phyloP scores from a whole-genome alignment of 2,797 vertebrate genomes.

The Pseudocheirus occidentalis region DNA sequence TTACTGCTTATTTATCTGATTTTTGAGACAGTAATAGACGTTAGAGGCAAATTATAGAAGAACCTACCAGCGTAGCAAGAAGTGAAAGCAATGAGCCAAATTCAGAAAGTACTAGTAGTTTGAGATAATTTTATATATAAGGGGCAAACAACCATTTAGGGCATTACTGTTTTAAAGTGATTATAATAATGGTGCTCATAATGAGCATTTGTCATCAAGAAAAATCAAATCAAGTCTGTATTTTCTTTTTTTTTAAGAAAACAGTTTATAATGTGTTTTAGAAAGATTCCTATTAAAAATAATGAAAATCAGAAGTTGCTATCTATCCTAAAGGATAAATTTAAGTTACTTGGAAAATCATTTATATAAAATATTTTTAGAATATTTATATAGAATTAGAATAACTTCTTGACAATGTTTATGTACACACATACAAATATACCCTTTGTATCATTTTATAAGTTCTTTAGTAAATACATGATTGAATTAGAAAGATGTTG shows the following conservation, averaged over 20 bases:
- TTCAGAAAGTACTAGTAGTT: constrained; percentile 25
- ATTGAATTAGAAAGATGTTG: neutral
- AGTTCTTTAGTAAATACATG: neutral
- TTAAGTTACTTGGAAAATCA: neutral
- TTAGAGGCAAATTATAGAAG: neutral
- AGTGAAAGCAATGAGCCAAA: constrained; percentile 41
- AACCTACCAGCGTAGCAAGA: neutral
- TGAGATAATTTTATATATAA: neutral
- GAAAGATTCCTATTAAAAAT: neutral
- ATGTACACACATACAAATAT: neutral
- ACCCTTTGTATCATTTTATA: neutral
- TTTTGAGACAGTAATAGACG: neutral
- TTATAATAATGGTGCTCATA: neutral
- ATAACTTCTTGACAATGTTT: neutral
- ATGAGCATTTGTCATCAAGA: neutral
- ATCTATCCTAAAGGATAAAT: neutral
- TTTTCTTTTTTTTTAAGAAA: neutral
- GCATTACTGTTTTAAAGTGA: neutral
- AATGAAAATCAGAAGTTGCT: neutral
- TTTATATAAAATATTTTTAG: no score
- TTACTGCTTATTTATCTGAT: neutral
- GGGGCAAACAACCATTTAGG: neutral
- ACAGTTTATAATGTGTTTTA: neutral
- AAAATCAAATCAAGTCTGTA: neutral
- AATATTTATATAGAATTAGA: no score